phyloP scores from a whole-genome alignment of 2,113 vertebrate genomes.

The Tachysurus fulvidraco region DNA sequence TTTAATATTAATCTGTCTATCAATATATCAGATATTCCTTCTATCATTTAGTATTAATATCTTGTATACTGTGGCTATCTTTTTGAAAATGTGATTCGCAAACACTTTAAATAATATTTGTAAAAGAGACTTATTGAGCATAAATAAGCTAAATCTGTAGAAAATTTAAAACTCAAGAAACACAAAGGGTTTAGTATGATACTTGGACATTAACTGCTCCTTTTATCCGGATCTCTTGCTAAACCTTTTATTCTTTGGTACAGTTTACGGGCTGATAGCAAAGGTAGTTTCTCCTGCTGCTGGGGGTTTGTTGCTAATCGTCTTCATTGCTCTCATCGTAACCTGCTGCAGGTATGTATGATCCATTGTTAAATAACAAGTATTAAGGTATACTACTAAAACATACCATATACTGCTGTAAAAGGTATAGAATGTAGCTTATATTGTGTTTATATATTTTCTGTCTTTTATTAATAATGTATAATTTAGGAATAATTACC shows the following conservation, averaged over 20 bases:
- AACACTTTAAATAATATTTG: background rate
- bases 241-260: slow-evolving; percentile 43
- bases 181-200: background rate
- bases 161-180: background rate
- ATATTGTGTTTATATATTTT: background rate
- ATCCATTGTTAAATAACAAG: background rate
- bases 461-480: background rate
- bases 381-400: background rate
- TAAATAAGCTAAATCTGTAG: background rate
- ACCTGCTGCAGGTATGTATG: slow-evolving; percentile 89
- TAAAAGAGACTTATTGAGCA: background rate
- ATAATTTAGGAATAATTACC: background rate
- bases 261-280: slow-evolving; percentile 94
- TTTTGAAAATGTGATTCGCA: background rate
- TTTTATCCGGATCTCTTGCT: background rate
- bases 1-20: background rate
- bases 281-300: slow-evolving; percentile 90
- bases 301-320: slow-evolving; percentile 87
- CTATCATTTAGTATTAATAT: background rate
- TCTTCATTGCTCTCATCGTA: slow-evolving; percentile 85
- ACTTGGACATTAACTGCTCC: background rate
- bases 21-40: background rate
- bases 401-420: background rate
- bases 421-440: background rate
- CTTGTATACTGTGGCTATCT: background rate